Evolutionary conservation across 1,140 invertebrate species (phyloP).

Genomic region (Megalopta genalis): DNA sequence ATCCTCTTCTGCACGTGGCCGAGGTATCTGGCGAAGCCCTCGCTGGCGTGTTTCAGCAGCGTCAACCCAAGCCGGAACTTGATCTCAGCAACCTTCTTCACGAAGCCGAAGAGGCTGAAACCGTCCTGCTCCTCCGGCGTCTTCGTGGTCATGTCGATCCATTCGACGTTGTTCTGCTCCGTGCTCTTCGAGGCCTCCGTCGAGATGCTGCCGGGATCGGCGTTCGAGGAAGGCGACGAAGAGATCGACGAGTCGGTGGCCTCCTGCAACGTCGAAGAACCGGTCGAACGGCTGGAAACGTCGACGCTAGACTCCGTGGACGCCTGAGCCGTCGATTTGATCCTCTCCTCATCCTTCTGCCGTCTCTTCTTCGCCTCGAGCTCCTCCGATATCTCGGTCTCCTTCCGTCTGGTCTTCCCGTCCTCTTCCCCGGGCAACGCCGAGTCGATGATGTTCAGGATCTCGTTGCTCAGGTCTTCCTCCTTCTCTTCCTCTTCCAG

Average conservation of each 20-base stretch:
- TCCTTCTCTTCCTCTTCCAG: slow-evolving; percentile 66
- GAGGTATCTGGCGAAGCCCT: slow-evolving; percentile 79
- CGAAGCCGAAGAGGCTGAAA: slow-evolving; percentile 76
- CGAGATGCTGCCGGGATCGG: background rate
- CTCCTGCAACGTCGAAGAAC: background rate
- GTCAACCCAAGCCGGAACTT: slow-evolving; percentile 80
- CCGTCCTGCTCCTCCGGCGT: slow-evolving; percentile 61
- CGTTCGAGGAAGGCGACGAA: slow-evolving; percentile 20
- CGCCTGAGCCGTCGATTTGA: background rate
- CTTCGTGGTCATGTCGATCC: slow-evolving; percentile 59
- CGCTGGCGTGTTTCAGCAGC: slow-evolving; percentile 79
- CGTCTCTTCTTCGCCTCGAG: slow-evolving; percentile 54
- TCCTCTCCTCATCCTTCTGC: slow-evolving; percentile 56
- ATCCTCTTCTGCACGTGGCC: slow-evolving; percentile 79
- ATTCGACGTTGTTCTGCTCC: slow-evolving; percentile 63
- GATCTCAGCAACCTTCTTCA: slow-evolving; percentile 79
- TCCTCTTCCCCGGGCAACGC: slow-evolving; percentile 62
- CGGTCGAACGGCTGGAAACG: background rate
- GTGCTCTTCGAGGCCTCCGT: slow-evolving; percentile 28
- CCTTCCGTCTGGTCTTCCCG: slow-evolving; percentile 34
- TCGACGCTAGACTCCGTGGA: background rate
- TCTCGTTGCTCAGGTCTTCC: slow-evolving; percentile 76
- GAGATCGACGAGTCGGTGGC: too few species aligned
- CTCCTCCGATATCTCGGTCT: slow-evolving; percentile 44
- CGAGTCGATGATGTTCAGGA: slow-evolving; percentile 76